Base-by-base conservation (phyloP, 1,140 invertebrate species). In the Ceratitis capitata region DNA sequence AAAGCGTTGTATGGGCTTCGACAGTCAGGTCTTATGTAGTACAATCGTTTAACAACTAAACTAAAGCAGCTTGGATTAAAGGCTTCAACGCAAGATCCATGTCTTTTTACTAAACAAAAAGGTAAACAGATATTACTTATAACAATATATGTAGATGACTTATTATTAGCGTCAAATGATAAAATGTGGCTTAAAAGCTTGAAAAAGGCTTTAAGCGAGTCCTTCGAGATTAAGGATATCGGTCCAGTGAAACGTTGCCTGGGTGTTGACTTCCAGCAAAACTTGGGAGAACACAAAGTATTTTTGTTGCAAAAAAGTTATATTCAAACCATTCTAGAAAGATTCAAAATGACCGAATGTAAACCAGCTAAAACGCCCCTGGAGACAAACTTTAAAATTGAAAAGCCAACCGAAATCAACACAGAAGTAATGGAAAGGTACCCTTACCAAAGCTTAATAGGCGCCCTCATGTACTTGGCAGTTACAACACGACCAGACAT, bases 1-100 rank as follows among this genome's bases (percentile, higher is more conserved):
- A 92, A 91, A 86, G 56, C 35, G 6, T 83, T 83, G 3, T 12
- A 7, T 10, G 12, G 82, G n/a, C 14, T 47, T 12, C 82, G 6
- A 61, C 19, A 9, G n/a, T n/a, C n/a, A n/a, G n/a, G n/a, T n/a
- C n/a, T n/a, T n/a, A n/a, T n/a, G n/a, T n/a, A n/a, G n/a, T n/a
- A n/a, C n/a, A n/a, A n/a, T n/a, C n/a, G n/a, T n/a, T n/a, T n/a
- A n/a, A n/a, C n/a, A n/a, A n/a, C 19, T 9, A 6, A 4, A 7
- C 7, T 83, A 32, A 6, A 45, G 12, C 82, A 47, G 9, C 10
- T 47, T 47, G 45, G 82, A 5, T 83, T 83, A 23, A 83, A 83
- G 45, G 47, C 39, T 83, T 49, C 69, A 12, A 32, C 32, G n/a
- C 69, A 78, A 78, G 69, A 78, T 78, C 69, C 69, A 32, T 78